Conservation (phyloP, 2,113 vertebrate genomes). For the Thinocorus orbignyianus region DNA sequence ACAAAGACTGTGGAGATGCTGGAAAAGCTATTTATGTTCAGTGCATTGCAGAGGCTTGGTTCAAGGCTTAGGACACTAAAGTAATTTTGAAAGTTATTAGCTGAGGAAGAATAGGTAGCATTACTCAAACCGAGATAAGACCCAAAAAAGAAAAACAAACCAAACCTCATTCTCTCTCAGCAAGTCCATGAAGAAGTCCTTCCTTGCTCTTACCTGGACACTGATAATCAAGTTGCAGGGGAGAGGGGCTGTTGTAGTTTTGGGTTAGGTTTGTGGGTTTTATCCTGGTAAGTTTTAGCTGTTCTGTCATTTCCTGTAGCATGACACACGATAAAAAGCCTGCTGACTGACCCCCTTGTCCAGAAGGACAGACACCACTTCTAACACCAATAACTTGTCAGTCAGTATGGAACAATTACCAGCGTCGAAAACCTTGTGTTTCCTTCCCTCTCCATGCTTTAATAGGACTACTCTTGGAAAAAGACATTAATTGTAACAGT, state of each 20-base stretch:
- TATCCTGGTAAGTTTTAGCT: neutral
- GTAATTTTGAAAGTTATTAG: neutral
- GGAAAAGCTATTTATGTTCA: neutral
- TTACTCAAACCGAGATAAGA: neutral
- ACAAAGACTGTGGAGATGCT: neutral
- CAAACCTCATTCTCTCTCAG: neutral
- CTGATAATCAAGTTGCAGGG: fast-evolving
- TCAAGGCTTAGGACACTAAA: neutral
- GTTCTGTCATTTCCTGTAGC: neutral
- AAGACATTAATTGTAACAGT: neutral
- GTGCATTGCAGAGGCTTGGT: neutral
- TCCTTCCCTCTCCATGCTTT: neutral
- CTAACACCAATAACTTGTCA: neutral
- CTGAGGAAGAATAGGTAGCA: neutral
- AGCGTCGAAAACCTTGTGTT: neutral
- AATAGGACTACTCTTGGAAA: neutral
- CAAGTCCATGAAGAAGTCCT: neutral
- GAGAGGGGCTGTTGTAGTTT: neutral
- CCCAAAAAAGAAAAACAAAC: neutral
- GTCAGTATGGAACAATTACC: neutral
- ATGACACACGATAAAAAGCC: neutral
- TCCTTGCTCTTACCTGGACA: neutral
- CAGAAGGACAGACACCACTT: neutral
- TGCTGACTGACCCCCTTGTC: neutral
- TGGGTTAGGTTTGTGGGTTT: neutral